phyloP scores from a whole-genome alignment of 2,888 invertebrate species.

The Mythimna vitellina region DNA sequence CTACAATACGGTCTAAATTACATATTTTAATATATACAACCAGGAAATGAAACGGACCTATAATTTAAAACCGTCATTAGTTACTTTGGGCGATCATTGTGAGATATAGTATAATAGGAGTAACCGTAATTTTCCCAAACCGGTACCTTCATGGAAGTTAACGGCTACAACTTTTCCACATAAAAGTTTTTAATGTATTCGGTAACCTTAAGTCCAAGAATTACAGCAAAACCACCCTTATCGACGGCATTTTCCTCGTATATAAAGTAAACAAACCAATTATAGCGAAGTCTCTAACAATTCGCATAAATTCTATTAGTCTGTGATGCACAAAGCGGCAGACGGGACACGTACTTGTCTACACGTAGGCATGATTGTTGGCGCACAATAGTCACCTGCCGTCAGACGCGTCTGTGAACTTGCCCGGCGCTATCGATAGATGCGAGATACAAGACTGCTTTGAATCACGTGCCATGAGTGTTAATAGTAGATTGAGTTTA shows the following conservation, averaged over 20 bases:
- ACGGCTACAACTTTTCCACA: conserved; percentile 18
- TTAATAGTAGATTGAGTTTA: conserved; percentile 33
- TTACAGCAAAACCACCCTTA: conserved; percentile 1
- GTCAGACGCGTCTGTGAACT: conserved; percentile 66
- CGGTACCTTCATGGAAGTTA: conserved; percentile 3
- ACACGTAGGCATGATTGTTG: conserved; percentile 57
- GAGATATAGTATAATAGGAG: conserved; percentile 13
- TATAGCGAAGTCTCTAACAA: conserved; percentile 49
- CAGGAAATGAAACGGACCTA: conserved; percentile 6
- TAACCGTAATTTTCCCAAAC: conserved; percentile 25
- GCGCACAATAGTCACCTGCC: conserved; percentile 62
- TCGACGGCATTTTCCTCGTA: conserved; percentile 8
- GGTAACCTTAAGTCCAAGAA: neutral
- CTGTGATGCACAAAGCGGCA: conserved; percentile 58
- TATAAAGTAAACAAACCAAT: conserved; percentile 53
- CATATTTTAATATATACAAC: conserved; percentile 19
- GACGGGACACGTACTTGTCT: conserved; percentile 39
- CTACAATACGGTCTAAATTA: conserved; percentile 5
- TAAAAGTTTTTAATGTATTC: conserved; percentile 21
- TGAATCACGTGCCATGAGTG: conserved; percentile 33
- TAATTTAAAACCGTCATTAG: conserved; percentile 34
- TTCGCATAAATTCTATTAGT: conserved; percentile 59
- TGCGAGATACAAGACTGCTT: conserved; percentile 37
- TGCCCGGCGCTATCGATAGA: conserved; percentile 59
- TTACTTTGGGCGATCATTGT: conserved; percentile 17